phyloP scores from a whole-genome alignment of 1,140 invertebrate genomes.

The Drosophila persimilis region DNA sequence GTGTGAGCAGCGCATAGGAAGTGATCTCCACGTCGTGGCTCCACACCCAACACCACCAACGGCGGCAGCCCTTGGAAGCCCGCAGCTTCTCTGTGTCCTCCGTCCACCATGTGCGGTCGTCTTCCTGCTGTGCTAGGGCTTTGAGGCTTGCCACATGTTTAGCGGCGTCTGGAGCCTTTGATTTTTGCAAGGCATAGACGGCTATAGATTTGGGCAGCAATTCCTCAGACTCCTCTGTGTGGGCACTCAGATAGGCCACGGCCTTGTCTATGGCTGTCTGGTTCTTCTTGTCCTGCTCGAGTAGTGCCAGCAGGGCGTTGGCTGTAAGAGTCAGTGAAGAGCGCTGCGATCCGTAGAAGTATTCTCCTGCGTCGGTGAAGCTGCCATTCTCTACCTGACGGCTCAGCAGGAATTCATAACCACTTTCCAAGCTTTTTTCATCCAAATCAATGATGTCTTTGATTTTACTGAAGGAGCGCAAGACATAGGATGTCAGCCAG shows the following conservation, averaged over 20 bases:
- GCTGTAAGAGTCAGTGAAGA: slow-evolving; percentile 87
- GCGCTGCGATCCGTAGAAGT: slow-evolving; percentile 87
- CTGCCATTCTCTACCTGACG: slow-evolving; percentile 92
- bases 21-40: slow-evolving; percentile 89
- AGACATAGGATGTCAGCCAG: slow-evolving; percentile 97
- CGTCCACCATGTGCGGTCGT: slow-evolving; percentile 79
- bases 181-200: slow-evolving; percentile 90
- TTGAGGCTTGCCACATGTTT: slow-evolving; percentile 57
- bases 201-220: slow-evolving; percentile 90
- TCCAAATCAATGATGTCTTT: slow-evolving; percentile 91
- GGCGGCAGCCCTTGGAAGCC: slow-evolving; percentile 86
- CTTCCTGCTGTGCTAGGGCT: slow-evolving; percentile 58
- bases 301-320: slow-evolving; percentile 90
- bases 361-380: slow-evolving; percentile 91
- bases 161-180: slow-evolving; percentile 85
- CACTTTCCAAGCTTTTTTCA: slow-evolving; percentile 87
- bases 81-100: slow-evolving; percentile 88
- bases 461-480: slow-evolving; percentile 93
- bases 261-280: slow-evolving; percentile 82
- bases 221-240: slow-evolving; percentile 84
- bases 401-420: slow-evolving; percentile 90
- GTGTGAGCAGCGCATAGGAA: slow-evolving; percentile 88
- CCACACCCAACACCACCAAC: slow-evolving; percentile 85
- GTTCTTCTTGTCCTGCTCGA: slow-evolving; percentile 86
- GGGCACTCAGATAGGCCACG: slow-evolving; percentile 82